Evolutionary conservation across 2,888 invertebrate genomes (phyloP).

Genomic region (Sphaerophoria taeniata): DNA sequence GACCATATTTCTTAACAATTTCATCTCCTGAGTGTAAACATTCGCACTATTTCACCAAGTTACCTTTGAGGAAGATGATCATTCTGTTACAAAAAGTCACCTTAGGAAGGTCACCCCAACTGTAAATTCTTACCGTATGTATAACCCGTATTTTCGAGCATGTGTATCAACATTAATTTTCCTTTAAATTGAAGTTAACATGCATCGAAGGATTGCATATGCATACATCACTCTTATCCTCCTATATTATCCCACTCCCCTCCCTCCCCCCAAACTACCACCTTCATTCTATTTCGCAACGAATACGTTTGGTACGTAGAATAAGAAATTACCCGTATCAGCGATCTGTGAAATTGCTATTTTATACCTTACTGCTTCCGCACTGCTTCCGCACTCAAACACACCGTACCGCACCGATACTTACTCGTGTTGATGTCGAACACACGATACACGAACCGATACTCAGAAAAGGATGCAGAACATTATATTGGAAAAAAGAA

Average conservation of each 20-base stretch:
- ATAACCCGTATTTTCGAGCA: conserved; percentile 44
- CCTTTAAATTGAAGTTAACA: conserved; percentile 72
- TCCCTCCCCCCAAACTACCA: neutral
- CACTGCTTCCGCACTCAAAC: conserved; percentile 57
- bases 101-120: neutral
- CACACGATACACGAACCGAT: conserved; percentile 14
- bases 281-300: conserved; percentile 1
- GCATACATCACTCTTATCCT: conserved; percentile 25
- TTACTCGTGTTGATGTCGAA: neutral
- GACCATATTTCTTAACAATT: neutral
- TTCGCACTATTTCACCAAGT: neutral
- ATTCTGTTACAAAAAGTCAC: too few relatives aligned
- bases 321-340: conserved; percentile 72
- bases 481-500: neutral
- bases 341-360: conserved; percentile 75
- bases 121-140: neutral
- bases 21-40: neutral
- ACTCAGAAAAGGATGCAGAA: neutral
- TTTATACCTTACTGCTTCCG: conserved; percentile 70
- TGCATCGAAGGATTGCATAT: conserved; percentile 74
- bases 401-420: conserved; percentile 38
- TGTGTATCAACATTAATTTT: conserved; percentile 69
- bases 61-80: neutral
- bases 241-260: neutral
- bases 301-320: conserved; percentile 26